Base-by-base conservation (phyloP, 1,140 invertebrate genomes). In the Drosophila watanabei region DNA sequence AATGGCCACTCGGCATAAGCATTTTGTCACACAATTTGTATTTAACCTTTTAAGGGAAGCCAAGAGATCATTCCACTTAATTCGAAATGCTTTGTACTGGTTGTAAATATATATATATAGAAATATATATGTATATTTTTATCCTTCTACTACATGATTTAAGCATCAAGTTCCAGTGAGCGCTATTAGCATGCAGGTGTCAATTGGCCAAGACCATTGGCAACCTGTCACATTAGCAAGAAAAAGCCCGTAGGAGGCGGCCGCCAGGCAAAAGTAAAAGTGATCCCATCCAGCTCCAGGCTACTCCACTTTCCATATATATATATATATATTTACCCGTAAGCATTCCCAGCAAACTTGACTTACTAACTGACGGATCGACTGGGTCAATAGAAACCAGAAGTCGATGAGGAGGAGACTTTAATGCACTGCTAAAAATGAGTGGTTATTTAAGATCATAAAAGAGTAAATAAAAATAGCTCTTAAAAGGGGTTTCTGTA, bases 361-460 rank as follows among this genome's bases (percentile, higher is more conserved):
- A 82, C 85, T 85, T 79, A 85, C 73, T 90, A 85, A 85, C 81
- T 85, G 85, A 89, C 52, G 83, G 81, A 88, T 89, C 81, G 84
- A 88, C 83, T 79, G 73, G 51, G 69, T 62, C 65, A 64, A 65
- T 72, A 79, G 69, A 62, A 64, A 49, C 71, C 51, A 70, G 56
- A 79, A 49, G 45, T 32, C 18, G 58, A 28, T n/a, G 35, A 68
- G 32, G 28, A 56, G 46, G 20, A 65, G 56, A 78, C 49, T 52
- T n/a, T 37, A 7, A 16, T 13, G 20, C 63, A 71, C 68, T 56
- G 39, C 0, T n/a, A 66, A 60, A 59, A 66, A 45, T 6, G 2
- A 7, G 6, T 0, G 30, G 11, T 11, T 30, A 32, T 51, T n/a
- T 11, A 51, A 13, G 8, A 9, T 7, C 1, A 16, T 6, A n/a